Conservation (phyloP, 1,140 invertebrate species). For the Geopemphigus sp. region DNA sequence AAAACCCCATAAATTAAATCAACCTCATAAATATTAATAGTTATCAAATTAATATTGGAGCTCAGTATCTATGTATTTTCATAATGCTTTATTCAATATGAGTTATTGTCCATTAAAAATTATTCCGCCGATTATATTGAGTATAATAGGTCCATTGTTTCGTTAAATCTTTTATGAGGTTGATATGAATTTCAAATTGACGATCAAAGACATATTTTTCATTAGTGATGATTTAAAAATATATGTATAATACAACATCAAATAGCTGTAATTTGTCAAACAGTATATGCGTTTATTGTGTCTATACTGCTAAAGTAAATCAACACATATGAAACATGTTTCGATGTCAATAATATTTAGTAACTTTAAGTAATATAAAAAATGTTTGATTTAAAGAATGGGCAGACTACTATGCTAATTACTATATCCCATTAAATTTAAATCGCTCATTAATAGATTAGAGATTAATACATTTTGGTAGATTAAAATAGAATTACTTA, state of each 20-base stretch:
- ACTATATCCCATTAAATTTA: slow-evolving; percentile 5
- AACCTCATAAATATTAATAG: slow-evolving; percentile 18
- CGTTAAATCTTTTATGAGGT: slow-evolving; percentile 11
- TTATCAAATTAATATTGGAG: slow-evolving; percentile 14
- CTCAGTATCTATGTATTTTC: background rate
- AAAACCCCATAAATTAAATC: no score
- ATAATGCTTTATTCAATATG: background rate
- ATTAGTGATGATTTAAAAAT: slow-evolving; percentile 10
- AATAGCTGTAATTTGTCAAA: background rate
- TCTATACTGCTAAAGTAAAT: slow-evolving; percentile 1
- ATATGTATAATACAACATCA: slow-evolving; percentile 5
- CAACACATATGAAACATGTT: slow-evolving; percentile 12
- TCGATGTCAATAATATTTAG: background rate
- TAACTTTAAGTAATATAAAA: background rate
- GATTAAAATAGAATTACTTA: background rate
- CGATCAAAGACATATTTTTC: slow-evolving; percentile 16
- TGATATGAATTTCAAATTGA: slow-evolving; percentile 27
- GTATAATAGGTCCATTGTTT: background rate
- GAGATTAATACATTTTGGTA: slow-evolving; percentile 5
- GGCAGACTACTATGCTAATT: no score
- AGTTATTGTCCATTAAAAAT: background rate
- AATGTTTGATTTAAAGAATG: slow-evolving; percentile 8
- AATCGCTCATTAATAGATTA: background rate
- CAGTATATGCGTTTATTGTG: background rate
- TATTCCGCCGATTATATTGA: slow-evolving; percentile 23